These are phyloP conservation scores for Cyclophora albipunctata DNA, from an alignment of 2,888 invertebrate species.

Conservation along the genomic window DNA sequence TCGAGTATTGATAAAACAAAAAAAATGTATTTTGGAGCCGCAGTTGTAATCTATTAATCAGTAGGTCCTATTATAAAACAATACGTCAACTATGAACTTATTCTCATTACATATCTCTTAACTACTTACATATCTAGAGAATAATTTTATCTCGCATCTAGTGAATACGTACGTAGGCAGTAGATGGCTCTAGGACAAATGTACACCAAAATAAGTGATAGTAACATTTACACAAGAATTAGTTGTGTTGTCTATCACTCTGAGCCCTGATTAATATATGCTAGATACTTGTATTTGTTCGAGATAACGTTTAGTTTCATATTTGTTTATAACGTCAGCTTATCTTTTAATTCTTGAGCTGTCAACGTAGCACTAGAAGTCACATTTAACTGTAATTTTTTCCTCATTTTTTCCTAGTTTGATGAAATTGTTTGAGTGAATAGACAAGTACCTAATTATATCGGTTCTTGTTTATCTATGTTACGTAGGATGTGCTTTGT, in stretches of 20 bases:
- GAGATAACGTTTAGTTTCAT: slow-evolving; percentile 62
- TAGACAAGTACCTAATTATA: too few relatives aligned
- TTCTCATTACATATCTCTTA: too few relatives aligned
- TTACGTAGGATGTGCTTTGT: too few relatives aligned
- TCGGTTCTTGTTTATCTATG: too few relatives aligned
- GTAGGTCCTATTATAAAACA: too few relatives aligned
- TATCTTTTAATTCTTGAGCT: slow-evolving; percentile 73
- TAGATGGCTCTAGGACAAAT: slow-evolving; percentile 48
- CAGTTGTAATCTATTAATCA: too few relatives aligned
- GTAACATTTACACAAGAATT: slow-evolving; percentile 63
- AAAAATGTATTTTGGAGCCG: too few relatives aligned
- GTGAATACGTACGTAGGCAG: slow-evolving; percentile 39
- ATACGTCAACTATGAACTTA: too few relatives aligned
- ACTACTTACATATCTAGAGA: background rate
- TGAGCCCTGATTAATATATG: slow-evolving; percentile 68
- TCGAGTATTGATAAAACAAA: too few relatives aligned
- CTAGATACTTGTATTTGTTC: slow-evolving; percentile 50
- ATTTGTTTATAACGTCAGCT: slow-evolving; percentile 63
- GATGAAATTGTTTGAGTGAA: too few relatives aligned
- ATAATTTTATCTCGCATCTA: slow-evolving; percentile 16
- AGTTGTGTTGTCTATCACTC: slow-evolving; percentile 60
- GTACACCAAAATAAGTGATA: slow-evolving; percentile 48
- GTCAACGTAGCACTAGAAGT: slow-evolving; percentile 44
- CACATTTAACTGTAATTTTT: slow-evolving; percentile 18
- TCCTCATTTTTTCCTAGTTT: too few relatives aligned